phyloP scores from a whole-genome alignment of 2,797 vertebrate species.

The Ciconia nigra region DNA sequence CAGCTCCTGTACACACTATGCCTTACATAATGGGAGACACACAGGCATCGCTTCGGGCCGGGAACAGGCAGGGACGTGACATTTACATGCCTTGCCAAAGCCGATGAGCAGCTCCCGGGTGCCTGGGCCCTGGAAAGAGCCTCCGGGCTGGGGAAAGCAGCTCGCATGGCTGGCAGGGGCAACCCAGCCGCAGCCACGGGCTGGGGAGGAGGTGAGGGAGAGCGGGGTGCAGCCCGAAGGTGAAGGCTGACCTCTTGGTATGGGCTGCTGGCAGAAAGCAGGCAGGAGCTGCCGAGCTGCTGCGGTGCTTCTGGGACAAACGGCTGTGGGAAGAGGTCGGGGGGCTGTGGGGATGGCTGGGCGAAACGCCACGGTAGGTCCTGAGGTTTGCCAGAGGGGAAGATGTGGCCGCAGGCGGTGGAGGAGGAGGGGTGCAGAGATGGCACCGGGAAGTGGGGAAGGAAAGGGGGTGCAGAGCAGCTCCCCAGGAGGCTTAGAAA shows the following conservation, averaged over 20 bases:
- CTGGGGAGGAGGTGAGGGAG: not conserved
- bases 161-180: not conserved
- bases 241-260: rapidly evolving
- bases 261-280: not conserved
- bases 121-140: not conserved
- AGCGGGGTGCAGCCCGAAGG: rapidly evolving
- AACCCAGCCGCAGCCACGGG: not conserved
- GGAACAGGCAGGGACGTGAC: slow-evolving; percentile 22
- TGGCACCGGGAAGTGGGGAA: not conserved
- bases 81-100: not conserved
- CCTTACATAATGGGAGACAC: slow-evolving; percentile 46
- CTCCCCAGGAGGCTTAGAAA: not conserved
- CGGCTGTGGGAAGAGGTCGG: not conserved
- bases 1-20: not conserved
- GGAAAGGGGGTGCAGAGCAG: not conserved
- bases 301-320: not conserved
- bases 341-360: not conserved
- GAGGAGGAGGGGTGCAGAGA: not conserved
- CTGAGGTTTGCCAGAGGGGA: not conserved
- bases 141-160: not conserved
- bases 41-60: not conserved
- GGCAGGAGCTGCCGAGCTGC: not conserved
- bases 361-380: not conserved
- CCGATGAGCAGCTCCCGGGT: not conserved
- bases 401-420: not conserved